phyloP scores from a whole-genome alignment of 2,113 vertebrate genomes.

The Mungos mungo region DNA sequence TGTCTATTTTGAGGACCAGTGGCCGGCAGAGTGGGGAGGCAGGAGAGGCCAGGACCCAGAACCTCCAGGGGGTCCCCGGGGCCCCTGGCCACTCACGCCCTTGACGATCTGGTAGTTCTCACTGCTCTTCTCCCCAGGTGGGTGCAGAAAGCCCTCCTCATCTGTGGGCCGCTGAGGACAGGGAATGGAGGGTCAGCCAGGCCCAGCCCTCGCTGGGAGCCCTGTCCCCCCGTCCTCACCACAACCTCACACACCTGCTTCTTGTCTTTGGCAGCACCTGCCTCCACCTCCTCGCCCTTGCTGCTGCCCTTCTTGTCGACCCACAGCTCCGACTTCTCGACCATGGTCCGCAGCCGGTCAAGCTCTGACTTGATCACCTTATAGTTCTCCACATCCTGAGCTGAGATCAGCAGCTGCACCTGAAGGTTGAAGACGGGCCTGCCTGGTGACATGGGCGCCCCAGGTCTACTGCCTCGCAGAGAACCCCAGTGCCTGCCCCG shows the following conservation, averaged over 20 bases:
- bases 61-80: not conserved
- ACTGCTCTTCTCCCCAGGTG: conserved; percentile 90
- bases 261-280: conserved; percentile 87
- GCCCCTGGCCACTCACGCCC: conserved; percentile 85
- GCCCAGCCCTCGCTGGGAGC: accelerated
- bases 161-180: conserved; percentile 76
- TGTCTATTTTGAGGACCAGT: not conserved
- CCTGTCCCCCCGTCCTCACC: accelerated
- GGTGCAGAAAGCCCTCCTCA: conserved; percentile 85
- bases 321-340: conserved; percentile 99
- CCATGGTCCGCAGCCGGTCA: conserved; percentile 96
- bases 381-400: conserved; percentile 98
- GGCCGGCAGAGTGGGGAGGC: not conserved
- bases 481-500: not conserved
- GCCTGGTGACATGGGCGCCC: not conserved
- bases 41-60: not conserved
- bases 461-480: accelerated
- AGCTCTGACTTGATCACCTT: conserved; percentile 96
- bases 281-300: conserved; percentile 85
- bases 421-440: conserved; percentile 59
- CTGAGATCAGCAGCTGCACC: conserved; percentile 97
- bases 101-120: conserved; percentile 97
- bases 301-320: conserved; percentile 94
- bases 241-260: conserved; percentile 84
- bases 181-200: not conserved